Base-by-base conservation (phyloP, 2,888 invertebrate genomes). In the Ophonus ardosiacus region DNA sequence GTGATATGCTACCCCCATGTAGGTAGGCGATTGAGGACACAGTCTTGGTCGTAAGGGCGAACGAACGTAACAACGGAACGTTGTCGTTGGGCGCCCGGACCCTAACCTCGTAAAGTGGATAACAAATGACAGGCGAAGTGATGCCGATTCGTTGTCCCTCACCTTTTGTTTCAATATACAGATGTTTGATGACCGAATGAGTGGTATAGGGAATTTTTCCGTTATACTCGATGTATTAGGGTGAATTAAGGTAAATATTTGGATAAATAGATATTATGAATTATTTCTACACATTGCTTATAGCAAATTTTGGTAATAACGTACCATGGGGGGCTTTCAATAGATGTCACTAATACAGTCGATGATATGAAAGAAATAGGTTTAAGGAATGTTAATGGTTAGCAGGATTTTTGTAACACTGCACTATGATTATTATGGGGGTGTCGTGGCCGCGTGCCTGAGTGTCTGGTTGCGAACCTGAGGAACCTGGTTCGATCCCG, bases 71-170 rank as follows among this genome's bases (percentile, higher is more conserved):
- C 15, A n/a, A 13, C 31, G 21, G n/a, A n/a, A 31, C 24, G 38
- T 31, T 31, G 31, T 38, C 68, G 68, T 68, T 68, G 68, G 68
- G 10, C 24, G 24, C 6, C 38, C n/a, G 68, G 68, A 7, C 68
- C n/a, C 68, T 63, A 63, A 57, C n/a, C 57, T 79, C 57, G 38
- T 79, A 79, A 79, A 79, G 59, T 79, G 10, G 7, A 15, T 57
- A 79, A 79, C 80, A 80, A 61, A 80, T 80, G 80, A 63, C 80
- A 40, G 80, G 38, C 31, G 61, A 79, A 59, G 79, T 57, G 15
- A 79, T 79, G 79, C 18, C 24, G 59, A 57, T 57, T 79, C 57
- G 57, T 24, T 38, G 24, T 79, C 57, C 17, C 79, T 24, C 51
- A 76, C 76, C 76, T 51, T 76, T 76, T 76, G 76, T 57, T 80